Evolutionary conservation across 37 sponge, comb jelly and placozoan species (phyloP), one percentile per base, ranked within the genome.

Genomic region (Crambe crambe): DNA sequence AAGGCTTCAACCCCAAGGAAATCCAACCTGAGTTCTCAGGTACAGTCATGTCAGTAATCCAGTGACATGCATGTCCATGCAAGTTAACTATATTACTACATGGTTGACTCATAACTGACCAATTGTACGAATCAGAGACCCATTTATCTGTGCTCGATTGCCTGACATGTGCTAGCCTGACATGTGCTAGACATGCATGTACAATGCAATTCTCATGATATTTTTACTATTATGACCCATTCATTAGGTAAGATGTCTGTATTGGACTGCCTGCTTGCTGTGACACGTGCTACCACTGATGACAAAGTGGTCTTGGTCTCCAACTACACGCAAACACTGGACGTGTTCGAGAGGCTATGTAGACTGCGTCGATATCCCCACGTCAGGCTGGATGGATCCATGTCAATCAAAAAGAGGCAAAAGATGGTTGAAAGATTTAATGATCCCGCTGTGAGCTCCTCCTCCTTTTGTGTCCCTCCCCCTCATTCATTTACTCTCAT

Each of bases 301-400:
- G 98, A 97, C 77, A 97, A 95, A 90, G 91, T 97, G 34, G 98
- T 97, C 31, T 83, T 97, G 51, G 95, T 97, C 35, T 97, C 98
- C 59, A 97, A 97, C 87, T 97, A 97, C 84, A 97, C 98, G 34
- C 98, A 97, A 79, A 97, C 98, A 20, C 82, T 97, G 72, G 98
- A 95, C 39, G 22, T 97, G 39, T 97, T 95, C 88, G 98, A 97
- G 60, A 83, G 90, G 56, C 89, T 97, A 23, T 92, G 93, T 59
- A 72, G 98, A 77, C 68, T 82, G 21, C 61, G 97, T 43, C 76
- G 77, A 83, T 95, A 97, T 68, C 83, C 57, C 26, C 95, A 83
- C 80, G 95, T 97, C 10, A 76, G 98, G 37, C 87, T 97, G 62
- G 98, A 97, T 82, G 98, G 98, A 29, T 87, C 93, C 39, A 97